Percentiles rank a stretch among this genome's conserved stretches.
Conservation (phyloP, 2,113 vertebrate species). For the Danionella cerebrum region DNA sequence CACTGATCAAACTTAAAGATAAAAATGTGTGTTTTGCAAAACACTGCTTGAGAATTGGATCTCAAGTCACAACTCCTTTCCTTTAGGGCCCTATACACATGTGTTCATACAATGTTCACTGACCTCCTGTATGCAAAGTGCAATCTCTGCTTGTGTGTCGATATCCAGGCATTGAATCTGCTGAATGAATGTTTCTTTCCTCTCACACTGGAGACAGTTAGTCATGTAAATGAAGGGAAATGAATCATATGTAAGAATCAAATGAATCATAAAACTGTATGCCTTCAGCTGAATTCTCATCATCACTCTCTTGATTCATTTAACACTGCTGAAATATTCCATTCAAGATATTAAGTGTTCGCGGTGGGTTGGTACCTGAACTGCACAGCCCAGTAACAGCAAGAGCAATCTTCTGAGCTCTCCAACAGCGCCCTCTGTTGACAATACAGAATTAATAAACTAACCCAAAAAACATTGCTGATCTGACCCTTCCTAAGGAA, state of each 20-base stretch:
- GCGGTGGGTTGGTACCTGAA: slow-evolving; percentile 67
- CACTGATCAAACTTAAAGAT: too few relatives aligned
- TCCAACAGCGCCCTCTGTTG: slow-evolving; percentile 70
- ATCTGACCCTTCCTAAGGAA: too few relatives aligned
- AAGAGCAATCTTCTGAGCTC: slow-evolving; percentile 73
- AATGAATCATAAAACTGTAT: too few relatives aligned
- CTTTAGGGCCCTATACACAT: too few relatives aligned
- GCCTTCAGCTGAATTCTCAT: not conserved
- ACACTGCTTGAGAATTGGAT: too few relatives aligned
- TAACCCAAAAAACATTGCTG: too few relatives aligned
- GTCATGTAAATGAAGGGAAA: slow-evolving; percentile 9
- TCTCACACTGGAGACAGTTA: slow-evolving; percentile 69
- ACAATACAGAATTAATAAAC: too few relatives aligned
- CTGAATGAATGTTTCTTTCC: slow-evolving; percentile 76
- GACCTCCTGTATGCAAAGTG: slow-evolving; percentile 80
- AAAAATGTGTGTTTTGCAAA: too few relatives aligned
- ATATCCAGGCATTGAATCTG: slow-evolving; percentile 78
- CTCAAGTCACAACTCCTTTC: too few relatives aligned
- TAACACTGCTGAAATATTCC: not conserved
- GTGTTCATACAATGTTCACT: not conserved
- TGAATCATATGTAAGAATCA: slow-evolving; percentile 1
- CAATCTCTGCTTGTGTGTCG: slow-evolving; percentile 72
- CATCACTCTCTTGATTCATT: not conserved
- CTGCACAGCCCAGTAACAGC: slow-evolving; percentile 77
- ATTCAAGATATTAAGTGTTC: not conserved